Conservation (phyloP, 1,140 invertebrate genomes). For the Drosophila paulistorum region DNA sequence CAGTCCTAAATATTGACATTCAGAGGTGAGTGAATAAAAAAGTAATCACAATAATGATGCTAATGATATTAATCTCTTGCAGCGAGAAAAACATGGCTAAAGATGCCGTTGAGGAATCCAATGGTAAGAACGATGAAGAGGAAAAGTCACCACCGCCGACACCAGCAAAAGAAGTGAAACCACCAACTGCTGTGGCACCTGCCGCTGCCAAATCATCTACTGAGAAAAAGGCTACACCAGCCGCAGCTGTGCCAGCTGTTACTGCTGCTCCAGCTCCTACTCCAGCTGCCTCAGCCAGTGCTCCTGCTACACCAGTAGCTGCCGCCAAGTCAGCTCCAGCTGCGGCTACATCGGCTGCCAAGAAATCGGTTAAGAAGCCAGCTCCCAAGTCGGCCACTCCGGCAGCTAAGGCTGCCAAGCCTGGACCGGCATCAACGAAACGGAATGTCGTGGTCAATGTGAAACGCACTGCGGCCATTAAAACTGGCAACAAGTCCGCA, state of each 20-base stretch:
- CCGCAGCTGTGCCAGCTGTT: neutral
- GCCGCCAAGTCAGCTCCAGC: neutral
- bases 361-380: slow-evolving; percentile 48
- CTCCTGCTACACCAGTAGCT: slow-evolving; percentile 18
- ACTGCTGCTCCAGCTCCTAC: slow-evolving; percentile 6
- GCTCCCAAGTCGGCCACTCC: slow-evolving; percentile 43
- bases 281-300: neutral
- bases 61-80: slow-evolving; percentile 11
- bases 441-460: slow-evolving; percentile 66
- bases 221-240: slow-evolving; percentile 50
- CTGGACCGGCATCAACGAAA: slow-evolving; percentile 64
- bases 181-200: neutral
- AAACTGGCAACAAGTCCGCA: slow-evolving; percentile 29
- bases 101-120: slow-evolving; percentile 63
- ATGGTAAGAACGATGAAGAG: slow-evolving; percentile 43
- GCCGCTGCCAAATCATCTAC: slow-evolving; percentile 23
- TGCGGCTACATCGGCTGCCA: slow-evolving; percentile 10
- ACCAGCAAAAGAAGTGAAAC: slow-evolving; percentile 41
- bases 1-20: slow-evolving; percentile 84
- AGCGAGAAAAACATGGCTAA: slow-evolving; percentile 76
- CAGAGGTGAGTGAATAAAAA: slow-evolving; percentile 53
- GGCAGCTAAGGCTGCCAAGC: slow-evolving; percentile 45
- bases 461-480: slow-evolving; percentile 61
- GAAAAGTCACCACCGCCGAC: neutral
- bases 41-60: no score